Evolutionary conservation across 2,113 vertebrate species (phyloP).

Genomic region (Misgurnus anguillicaudatus): DNA sequence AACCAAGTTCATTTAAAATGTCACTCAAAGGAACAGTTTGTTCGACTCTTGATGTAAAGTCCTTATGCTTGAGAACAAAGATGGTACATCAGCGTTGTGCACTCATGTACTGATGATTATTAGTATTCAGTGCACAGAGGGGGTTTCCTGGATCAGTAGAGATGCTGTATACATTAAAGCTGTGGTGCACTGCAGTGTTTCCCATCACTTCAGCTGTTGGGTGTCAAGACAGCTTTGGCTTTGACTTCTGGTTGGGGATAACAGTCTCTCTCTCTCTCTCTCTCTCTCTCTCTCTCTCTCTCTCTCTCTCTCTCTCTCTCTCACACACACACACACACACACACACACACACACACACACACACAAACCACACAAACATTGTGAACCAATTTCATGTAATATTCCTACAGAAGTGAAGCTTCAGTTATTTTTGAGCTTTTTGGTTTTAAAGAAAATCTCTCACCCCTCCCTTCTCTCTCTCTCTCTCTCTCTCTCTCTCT

Average conservation of each 20-base stretch:
- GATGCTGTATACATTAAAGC: conserved; percentile 27
- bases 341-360: neutral
- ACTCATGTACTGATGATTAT: conserved; percentile 3
- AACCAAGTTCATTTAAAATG: no score
- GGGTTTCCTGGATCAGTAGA: conserved; percentile 37
- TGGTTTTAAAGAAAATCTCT: neutral
- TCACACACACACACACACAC: neutral
- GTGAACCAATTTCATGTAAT: neutral
- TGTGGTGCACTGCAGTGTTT: conserved; percentile 43
- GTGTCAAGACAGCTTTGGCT: conserved; percentile 12
- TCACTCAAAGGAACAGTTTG: no score
- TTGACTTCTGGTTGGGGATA: conserved; percentile 5
- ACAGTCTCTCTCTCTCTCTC: neutral
- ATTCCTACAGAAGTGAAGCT: neutral
- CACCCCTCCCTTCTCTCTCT: neutral
- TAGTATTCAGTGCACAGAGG: conserved; percentile 37
- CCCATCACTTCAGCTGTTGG: conserved; percentile 20
- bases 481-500: conserved; percentile 28
- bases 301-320: no score
- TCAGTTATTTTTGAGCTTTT: neutral
- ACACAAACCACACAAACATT: neutral
- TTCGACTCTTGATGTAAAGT: neutral
- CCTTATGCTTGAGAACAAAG: neutral
- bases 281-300: neutral
- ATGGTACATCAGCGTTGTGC: neutral